phyloP scores from a whole-genome alignment of 2,113 vertebrate species.

The Meleagris gallopavo region DNA sequence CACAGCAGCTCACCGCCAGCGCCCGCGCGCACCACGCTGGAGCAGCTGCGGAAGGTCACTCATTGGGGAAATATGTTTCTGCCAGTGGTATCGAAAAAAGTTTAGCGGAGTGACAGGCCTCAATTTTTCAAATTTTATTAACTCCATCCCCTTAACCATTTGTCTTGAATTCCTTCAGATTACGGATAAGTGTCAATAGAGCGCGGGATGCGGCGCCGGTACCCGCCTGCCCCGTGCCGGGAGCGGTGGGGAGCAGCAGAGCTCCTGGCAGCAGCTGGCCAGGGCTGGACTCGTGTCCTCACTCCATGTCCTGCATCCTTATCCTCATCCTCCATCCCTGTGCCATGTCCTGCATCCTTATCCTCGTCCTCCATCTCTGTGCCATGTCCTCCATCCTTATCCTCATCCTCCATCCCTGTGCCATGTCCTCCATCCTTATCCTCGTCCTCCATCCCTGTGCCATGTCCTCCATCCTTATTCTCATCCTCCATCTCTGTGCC shows the following conservation, averaged over 20 bases:
- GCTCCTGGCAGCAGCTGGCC: background rate
- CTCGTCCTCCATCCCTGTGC: too few species aligned
- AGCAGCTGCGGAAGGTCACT: conserved; percentile 82
- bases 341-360: too few species aligned
- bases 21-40: background rate
- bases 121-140: conserved; percentile 91
- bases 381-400: background rate
- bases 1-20: conserved; percentile 31
- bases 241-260: background rate
- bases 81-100: conserved; percentile 84
- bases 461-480: too few species aligned
- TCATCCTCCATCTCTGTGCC: too few species aligned
- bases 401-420: too few species aligned
- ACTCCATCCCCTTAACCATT: conserved; percentile 82
- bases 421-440: too few species aligned
- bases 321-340: background rate
- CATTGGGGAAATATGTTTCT: conserved; percentile 89
- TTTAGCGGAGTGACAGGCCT: conserved; percentile 83
- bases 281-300: background rate
- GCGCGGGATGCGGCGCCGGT: background rate
- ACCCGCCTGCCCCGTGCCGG: background rate
- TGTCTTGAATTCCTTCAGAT: conserved; percentile 83
- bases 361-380: background rate
- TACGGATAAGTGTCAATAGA: conserved; percentile 76
- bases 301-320: background rate